Base-by-base conservation (phyloP, 30 jellyfish, hydroid and myxozoan genomes). In the Aurelia coerulea region DNA sequence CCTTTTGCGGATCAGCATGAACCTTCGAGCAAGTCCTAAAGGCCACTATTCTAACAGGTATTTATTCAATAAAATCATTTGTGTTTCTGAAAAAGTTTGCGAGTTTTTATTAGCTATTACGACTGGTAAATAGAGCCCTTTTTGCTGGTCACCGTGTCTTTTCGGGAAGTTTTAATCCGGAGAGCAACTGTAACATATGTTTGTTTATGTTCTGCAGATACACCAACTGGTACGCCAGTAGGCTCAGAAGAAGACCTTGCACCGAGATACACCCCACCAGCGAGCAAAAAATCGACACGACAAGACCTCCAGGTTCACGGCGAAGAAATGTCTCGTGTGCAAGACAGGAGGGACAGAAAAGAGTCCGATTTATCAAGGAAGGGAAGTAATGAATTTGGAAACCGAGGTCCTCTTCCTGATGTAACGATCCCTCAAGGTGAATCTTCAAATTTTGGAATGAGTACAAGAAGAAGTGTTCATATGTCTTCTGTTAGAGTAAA, bases 401-500 rank as follows among this genome's bases (percentile, higher is more conserved):
- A 56, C 19, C 83, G 88, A 31, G 97, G 94, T 2, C 98, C 98
- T 14, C 98, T 92, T n/a, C 98, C 98, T 12, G 98, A 94, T 65
- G 96, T 94, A 58, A 94, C 97, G 10, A 79, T 76, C 31, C 89
- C 91, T 17, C 91, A 89, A 71, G 88, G 87, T 79, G 97, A 80
- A 52, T 71, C 89, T 80, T 80, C 92, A 73, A 84, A 62, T 84
- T 84, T 84, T 71, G 84, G 93, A 56, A 73, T 74, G 81, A 80
- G 72, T 76, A 74, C 91, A 76, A 80, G 92, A 73, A 53, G 97
- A 56, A 89, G 92, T 70, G 97, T 80, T 56, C 97, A 89, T 73
- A 89, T 89, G 97, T 80, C 97, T 10, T 89, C 97, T 58, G 90
- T 89, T 74, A 80, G 97, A 80, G 80, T 84, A 54, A 89, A 89